Evolutionary conservation across 2,797 vertebrate genomes (phyloP), one percentile per base, ranked within the genome.

Genomic region (Notamacropus eugenii): DNA sequence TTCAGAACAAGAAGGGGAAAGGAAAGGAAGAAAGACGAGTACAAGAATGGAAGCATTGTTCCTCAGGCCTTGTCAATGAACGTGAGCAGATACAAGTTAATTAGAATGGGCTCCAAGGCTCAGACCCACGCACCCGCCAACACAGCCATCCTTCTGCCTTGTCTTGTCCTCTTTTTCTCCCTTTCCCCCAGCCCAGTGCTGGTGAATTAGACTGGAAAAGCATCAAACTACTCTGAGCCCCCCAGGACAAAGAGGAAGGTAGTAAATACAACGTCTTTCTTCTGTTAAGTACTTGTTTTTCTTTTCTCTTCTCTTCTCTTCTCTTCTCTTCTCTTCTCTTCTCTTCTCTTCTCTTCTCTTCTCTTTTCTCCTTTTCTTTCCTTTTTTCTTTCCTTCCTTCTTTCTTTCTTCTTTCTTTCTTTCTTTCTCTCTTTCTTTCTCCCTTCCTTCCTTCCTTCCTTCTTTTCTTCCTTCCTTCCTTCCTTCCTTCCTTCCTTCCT

Each of bases 1-100:
- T 90, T 98, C 96, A 96, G 92, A 98, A 97, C 91, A 97, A 87
- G 94, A 67, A 92, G 90, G 59, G 93, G 62, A 98, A 97, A 91
- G 90, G 82, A 57, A 94, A 91, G 55, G 6, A 94, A 97, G n/a
- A 40, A 93, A 74, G 28, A 27, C 31, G 27, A 54, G 34, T 1
- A 55, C 12, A 6, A 14, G 3, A 50, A 34, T 62, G 94, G 74
- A 46, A 56, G 46, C 6, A 16, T 57, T n/a, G 16, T 27, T 95
- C 55, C 90, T n/a, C 55, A 67, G 94, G 24, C 10, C 34, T 95
- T 96, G 90, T 54, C 90, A 94, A 96, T 90, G 93, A 74, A 92
- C 0, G 14, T 0, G 9, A 92, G 54, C 67, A 40, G 74, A 90
- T 10, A 90, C 50, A 55, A 90, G 91, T 92, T 94, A 87, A 92